Base-by-base conservation (phyloP, 2,113 vertebrate genomes). In the Leptocoma aspasia region DNA sequence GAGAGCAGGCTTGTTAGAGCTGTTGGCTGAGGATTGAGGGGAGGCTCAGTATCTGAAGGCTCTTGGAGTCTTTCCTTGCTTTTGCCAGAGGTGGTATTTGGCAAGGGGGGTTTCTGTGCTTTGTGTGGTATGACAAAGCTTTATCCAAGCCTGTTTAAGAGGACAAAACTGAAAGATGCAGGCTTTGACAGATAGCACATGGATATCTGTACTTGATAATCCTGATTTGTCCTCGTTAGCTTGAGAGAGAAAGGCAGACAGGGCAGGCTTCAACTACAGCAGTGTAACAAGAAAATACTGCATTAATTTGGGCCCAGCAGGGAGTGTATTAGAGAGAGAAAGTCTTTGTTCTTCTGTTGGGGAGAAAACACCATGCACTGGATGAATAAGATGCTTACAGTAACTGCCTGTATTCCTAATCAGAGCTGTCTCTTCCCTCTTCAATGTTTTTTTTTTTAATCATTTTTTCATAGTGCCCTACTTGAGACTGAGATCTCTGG, bases 261-360 rank as follows among this genome's bases (percentile, higher is more conserved):
- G 69, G 64, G 49, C 23, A 66, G 54, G 52, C 49, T 84, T 79
- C 81, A 81, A 41, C 65, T 93, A 52, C 65, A 91, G 56, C 77
- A 79, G 26, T 30, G 18, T 89, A 77, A 79, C 52, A 49, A 89
- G 90, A 93, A 94, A 94, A 91, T 86, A 20, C 88, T 81, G 82
- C 92, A 89, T 93, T 95, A 96, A 97, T 95, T 94, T 94, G 39
- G 82, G 82, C 81, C 69, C 89, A 93, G 85, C 64, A 80, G 94
- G 89, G 94, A 86, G 84, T 42, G 49, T 92, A 77, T 92, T 94
- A 91, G 76, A 82, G 90, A 64, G 71, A 63, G 65, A 89, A 84
- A 63, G 80, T 92, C 93, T 95, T 89, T 96, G 78, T 95, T 88
- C 77, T 93, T 80, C 59, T 90, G 9, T 45, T 92, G 61, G 66